Evolutionary conservation across 1,140 invertebrate species (phyloP).

Genomic region (Rhagoletis pomonella): DNA sequence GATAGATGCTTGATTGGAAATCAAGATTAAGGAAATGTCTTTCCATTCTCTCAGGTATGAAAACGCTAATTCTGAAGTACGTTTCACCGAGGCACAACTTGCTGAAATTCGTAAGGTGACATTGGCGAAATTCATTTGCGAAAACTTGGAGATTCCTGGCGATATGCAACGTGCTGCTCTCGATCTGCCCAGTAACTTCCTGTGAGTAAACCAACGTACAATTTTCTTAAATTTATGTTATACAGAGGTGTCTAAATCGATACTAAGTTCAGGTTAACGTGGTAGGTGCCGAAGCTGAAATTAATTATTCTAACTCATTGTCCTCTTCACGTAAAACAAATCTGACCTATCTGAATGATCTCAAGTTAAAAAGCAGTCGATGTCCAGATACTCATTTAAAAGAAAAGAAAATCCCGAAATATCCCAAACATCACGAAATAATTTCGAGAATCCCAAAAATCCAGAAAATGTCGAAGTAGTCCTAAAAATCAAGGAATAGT

Average conservation of each 20-base stretch:
- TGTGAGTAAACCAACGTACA: constrained; percentile 78
- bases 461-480: no score
- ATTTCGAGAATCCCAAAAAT: no score
- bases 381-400: no score
- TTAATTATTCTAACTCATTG: no score
- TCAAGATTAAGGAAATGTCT: background rate
- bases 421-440: no score
- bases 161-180: constrained; percentile 93
- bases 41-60: constrained; percentile 81
- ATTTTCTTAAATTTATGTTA: background rate
- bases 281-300: no score
- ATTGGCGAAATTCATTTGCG: constrained; percentile 92
- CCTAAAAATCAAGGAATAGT: no score
- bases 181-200: constrained; percentile 91
- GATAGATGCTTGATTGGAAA: background rate
- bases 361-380: no score
- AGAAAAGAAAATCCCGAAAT: no score
- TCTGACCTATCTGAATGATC: no score
- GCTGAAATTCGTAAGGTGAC: constrained; percentile 94
- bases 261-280: background rate
- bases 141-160: constrained; percentile 90
- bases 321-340: no score
- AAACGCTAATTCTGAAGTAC: constrained; percentile 86
- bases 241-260: background rate
- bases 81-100: constrained; percentile 93